Evolutionary conservation across 1,140 invertebrate genomes (phyloP).

Genomic region (Drosophila orena): DNA sequence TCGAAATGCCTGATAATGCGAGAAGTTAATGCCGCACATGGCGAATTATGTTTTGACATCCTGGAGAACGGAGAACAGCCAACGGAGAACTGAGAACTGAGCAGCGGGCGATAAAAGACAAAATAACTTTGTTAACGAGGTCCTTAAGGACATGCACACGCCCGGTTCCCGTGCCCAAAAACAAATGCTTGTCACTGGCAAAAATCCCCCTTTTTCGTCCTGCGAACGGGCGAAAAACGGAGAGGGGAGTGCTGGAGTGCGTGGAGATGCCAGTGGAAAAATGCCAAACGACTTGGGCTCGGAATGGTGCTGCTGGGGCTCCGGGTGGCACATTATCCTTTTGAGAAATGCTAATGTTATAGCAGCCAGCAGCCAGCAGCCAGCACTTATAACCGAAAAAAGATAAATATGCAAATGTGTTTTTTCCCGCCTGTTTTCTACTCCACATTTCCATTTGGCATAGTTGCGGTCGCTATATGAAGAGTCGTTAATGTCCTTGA

Average conservation of each 20-base stretch:
- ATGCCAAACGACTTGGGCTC: slow-evolving; percentile 61
- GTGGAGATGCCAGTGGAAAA: slow-evolving; percentile 61
- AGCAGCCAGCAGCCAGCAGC: slow-evolving; percentile 32
- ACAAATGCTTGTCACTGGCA: slow-evolving; percentile 36
- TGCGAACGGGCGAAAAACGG: slow-evolving; percentile 26
- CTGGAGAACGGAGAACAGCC: slow-evolving; percentile 13
- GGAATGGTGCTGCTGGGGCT: slow-evolving; percentile 8
- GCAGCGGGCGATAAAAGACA: slow-evolving; percentile 78
- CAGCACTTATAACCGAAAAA: slow-evolving; percentile 59
- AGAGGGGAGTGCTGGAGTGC: slow-evolving; percentile 6
- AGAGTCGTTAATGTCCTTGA: slow-evolving; percentile 72
- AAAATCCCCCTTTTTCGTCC: slow-evolving; percentile 1
- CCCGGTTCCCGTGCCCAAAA: slow-evolving; percentile 17
- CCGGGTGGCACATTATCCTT: slow-evolving; percentile 67
- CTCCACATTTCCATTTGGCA: slow-evolving; percentile 31
- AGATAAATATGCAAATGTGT: slow-evolving; percentile 80
- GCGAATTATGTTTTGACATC: slow-evolving; percentile 77
- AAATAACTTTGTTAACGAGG: slow-evolving; percentile 84
- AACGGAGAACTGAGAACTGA: slow-evolving; percentile 34
- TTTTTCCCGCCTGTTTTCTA: slow-evolving; percentile 23
- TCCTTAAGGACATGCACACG: slow-evolving; percentile 72
- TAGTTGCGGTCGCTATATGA: slow-evolving; percentile 73
- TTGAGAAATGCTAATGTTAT: slow-evolving; percentile 75
- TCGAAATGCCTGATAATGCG: slow-evolving; percentile 59
- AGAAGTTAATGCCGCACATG: slow-evolving; percentile 71